phyloP scores from a whole-genome alignment of 2,888 invertebrate species.

The Limnephilus lunatus region DNA sequence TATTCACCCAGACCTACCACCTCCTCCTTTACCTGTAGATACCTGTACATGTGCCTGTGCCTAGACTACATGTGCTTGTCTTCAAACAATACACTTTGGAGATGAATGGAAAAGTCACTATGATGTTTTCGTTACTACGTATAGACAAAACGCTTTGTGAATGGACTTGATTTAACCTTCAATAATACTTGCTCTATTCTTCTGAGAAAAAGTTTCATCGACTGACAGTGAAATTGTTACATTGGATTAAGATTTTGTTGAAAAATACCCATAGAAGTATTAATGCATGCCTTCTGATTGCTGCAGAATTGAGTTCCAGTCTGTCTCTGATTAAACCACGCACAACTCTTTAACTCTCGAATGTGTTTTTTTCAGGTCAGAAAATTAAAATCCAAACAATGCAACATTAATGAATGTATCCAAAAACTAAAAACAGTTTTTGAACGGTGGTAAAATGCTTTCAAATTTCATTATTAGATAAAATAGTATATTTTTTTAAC shows the following conservation, averaged over 20 bases:
- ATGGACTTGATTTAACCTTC: background rate
- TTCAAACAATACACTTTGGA: background rate
- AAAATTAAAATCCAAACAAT: too few species aligned
- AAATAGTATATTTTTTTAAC: too few species aligned
- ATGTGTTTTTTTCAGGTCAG: too few species aligned
- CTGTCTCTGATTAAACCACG: too few species aligned
- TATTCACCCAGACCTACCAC: background rate
- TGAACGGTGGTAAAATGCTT: too few species aligned
- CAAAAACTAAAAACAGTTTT: too few species aligned
- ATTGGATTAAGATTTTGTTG: background rate
- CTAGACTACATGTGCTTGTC: background rate
- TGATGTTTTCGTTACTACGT: background rate
- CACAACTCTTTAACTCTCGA: too few species aligned
- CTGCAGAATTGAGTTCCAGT: too few species aligned
- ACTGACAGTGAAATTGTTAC: background rate
- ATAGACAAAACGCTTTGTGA: background rate
- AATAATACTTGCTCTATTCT: background rate
- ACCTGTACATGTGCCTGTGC: too few species aligned
- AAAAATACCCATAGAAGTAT: background rate
- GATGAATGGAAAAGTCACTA: background rate
- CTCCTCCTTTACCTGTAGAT: background rate
- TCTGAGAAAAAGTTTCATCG: background rate
- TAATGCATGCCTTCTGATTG: too few species aligned
- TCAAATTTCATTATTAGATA: too few species aligned
- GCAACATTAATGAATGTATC: too few species aligned